Conservation (phyloP, 2,888 invertebrate genomes). For the Vesta saturnalis region DNA sequence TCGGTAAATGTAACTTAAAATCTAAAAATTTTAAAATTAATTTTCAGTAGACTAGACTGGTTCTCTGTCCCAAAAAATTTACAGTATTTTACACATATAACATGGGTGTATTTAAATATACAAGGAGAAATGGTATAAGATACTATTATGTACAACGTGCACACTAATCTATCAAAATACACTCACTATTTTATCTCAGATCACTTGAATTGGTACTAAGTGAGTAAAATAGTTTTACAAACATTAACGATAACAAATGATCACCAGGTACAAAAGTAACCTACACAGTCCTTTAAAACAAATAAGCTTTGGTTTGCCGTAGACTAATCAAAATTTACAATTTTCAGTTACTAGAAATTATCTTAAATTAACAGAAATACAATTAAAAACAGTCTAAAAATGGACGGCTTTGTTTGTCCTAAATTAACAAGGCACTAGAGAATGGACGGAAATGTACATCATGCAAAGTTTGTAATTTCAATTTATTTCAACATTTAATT, state of each 20-base stretch:
- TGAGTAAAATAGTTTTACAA: not conserved
- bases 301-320: slow-evolving; percentile 33
- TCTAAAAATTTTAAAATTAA: not conserved
- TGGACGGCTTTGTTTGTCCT: slow-evolving; percentile 29
- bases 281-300: slow-evolving; percentile 5
- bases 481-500: slow-evolving; percentile 29
- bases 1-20: not conserved
- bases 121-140: too few species aligned
- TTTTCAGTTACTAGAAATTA: slow-evolving; percentile 9
- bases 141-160: not conserved
- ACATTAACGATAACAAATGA: slow-evolving; percentile 12
- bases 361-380: slow-evolving; percentile 16
- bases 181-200: not conserved
- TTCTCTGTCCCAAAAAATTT: slow-evolving; percentile 45
- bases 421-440: slow-evolving; percentile 28
- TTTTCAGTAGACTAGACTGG: slow-evolving; percentile 55
- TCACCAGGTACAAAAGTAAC: slow-evolving; percentile 17
- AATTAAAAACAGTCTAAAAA: slow-evolving; percentile 15
- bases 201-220: not conserved
- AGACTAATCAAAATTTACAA: slow-evolving; percentile 29
- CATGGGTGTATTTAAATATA: not conserved
- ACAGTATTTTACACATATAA: slow-evolving; percentile 5
- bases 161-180: too few species aligned
- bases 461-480: slow-evolving; percentile 22
- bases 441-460: slow-evolving; percentile 34